Percentiles rank a stretch among this genome's conserved stretches.
Conservation (phyloP, 2,113 vertebrate genomes). For the Garra rufa region DNA sequence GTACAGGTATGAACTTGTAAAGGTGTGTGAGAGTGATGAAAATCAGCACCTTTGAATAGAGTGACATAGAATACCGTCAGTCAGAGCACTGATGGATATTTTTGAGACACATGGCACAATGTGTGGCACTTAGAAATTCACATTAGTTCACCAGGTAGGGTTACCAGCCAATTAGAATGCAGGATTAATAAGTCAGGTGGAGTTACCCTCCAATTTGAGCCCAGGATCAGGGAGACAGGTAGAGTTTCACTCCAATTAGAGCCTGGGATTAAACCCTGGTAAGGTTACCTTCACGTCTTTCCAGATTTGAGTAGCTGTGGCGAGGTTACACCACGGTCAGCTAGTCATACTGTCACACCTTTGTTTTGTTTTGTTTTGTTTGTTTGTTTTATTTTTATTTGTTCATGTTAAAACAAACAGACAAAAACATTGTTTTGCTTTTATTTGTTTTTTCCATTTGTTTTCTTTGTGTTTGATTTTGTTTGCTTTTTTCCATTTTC, state of each 20-base stretch:
- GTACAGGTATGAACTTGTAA: conserved; percentile 49
- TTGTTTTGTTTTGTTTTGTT: background rate
- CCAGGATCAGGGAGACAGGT: conserved; percentile 62
- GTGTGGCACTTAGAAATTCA: conserved; percentile 55
- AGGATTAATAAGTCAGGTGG: conserved; percentile 67
- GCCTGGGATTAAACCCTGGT: conserved; percentile 70
- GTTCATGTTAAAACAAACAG: too few relatives aligned
- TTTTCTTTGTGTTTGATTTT: background rate
- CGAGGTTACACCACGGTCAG: conserved; percentile 63
- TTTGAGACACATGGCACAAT: conserved; percentile 62
- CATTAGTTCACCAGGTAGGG: conserved; percentile 54
- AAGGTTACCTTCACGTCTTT: conserved; percentile 66
- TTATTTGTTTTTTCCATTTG: background rate
- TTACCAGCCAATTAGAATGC: conserved; percentile 61
- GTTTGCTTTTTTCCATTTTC: background rate
- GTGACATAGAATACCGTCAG: conserved; percentile 56
- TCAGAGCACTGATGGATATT: conserved; percentile 53
- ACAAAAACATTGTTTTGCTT: too few relatives aligned
- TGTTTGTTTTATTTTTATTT: background rate
- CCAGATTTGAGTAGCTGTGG: conserved; percentile 52
- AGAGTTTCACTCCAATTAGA: conserved; percentile 69
- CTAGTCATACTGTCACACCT: conserved; percentile 53
- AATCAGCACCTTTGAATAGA: conserved; percentile 53
- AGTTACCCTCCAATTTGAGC: conserved; percentile 58
- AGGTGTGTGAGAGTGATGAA: conserved; percentile 52